A percentile compares a stretch with the other conserved stretches of the same genome.
Evolutionary conservation across 1,140 invertebrate genomes (phyloP).

Genomic region (Acyrthosiphon pisum): DNA sequence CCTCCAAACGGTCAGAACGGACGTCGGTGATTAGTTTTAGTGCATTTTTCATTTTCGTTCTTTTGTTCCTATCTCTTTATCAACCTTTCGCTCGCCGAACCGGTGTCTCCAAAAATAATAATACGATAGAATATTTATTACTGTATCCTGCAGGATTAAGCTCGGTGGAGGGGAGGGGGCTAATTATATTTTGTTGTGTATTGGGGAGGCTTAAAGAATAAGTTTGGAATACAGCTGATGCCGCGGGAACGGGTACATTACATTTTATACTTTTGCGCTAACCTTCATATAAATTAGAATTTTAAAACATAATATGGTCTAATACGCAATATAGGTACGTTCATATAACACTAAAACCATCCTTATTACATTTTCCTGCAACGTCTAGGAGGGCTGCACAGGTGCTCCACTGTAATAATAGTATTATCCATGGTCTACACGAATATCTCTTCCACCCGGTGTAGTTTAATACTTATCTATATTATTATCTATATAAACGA

Average conservation of each 20-base stretch:
- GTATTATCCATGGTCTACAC: no score
- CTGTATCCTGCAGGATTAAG: neutral
- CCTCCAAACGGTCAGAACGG: conserved; percentile 3
- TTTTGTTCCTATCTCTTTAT: neutral
- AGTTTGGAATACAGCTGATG: neutral
- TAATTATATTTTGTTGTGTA: neutral
- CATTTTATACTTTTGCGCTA: neutral
- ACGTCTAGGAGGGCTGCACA: no score
- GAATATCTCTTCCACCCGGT: no score
- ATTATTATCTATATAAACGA: no score
- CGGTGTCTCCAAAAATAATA: neutral
- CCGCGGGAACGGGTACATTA: no score
- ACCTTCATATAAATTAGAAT: no score
- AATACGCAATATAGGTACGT: no score
- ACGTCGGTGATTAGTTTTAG: neutral
- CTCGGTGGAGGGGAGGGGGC: fast-evolving
- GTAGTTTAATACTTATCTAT: no score
- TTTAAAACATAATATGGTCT: no score
- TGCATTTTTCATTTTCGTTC: neutral
- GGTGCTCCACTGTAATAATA: no score
- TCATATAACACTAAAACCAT: no score
- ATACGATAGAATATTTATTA: neutral
- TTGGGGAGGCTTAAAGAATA: neutral
- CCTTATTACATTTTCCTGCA: no score
- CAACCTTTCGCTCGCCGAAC: neutral